phyloP scores from a whole-genome alignment of 2,113 vertebrate species.

The Rhinolophus sinicus region DNA sequence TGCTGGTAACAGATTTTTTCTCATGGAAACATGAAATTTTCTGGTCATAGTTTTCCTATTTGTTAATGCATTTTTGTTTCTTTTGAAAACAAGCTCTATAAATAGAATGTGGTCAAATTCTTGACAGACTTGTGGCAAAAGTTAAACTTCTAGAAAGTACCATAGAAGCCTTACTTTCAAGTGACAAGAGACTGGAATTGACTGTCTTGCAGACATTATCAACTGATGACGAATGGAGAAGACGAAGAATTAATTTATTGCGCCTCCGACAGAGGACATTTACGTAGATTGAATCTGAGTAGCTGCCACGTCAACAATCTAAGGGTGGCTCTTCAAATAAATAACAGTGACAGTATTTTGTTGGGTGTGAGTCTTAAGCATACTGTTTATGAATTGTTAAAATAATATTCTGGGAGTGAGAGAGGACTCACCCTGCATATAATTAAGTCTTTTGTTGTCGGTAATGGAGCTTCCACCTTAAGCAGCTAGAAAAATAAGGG shows the following conservation, averaged over 20 bases:
- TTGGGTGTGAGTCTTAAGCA: background rate
- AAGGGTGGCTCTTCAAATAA: background rate
- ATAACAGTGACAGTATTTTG: background rate
- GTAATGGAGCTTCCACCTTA: background rate
- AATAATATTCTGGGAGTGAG: background rate
- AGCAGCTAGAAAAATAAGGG: background rate
- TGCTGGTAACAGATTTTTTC: background rate
- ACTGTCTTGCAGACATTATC: background rate
- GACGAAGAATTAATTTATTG: background rate
- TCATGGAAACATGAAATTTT: background rate
- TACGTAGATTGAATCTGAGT: background rate
- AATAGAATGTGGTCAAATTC: constrained; percentile 19
- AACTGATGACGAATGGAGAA: background rate
- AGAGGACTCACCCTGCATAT: background rate
- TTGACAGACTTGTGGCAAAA: background rate
- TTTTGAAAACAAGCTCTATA: constrained; percentile 55
- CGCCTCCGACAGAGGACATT: background rate
- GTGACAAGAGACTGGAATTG: background rate
- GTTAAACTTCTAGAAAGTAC: background rate
- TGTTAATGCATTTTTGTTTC: constrained; percentile 32
- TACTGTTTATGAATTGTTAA: background rate
- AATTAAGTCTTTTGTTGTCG: background rate
- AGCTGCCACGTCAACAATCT: background rate
- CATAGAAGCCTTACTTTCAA: background rate
- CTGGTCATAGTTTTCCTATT: background rate